Conservation (phyloP, 2,113 vertebrate genomes). For the Stomatorhinus ivindoensis region DNA sequence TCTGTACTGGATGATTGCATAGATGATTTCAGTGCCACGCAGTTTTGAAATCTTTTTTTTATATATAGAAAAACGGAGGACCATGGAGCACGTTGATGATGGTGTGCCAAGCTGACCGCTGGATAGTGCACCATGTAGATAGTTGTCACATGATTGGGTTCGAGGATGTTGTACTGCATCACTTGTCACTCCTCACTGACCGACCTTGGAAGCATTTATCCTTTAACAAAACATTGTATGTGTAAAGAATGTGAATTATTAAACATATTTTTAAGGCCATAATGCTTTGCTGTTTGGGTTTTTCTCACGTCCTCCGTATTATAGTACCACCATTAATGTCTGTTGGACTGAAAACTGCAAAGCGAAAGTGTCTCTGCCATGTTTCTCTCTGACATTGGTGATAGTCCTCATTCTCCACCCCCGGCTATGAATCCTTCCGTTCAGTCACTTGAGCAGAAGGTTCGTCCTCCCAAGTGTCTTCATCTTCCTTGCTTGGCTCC, state of each 20-base stretch:
- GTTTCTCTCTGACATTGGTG: background rate
- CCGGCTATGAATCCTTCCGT: background rate
- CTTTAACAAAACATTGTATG: constrained; percentile 61
- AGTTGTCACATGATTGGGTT: constrained; percentile 49
- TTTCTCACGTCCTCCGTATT: background rate
- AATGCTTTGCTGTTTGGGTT: background rate
- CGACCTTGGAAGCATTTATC: constrained; percentile 60
- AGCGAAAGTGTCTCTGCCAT: too few relatives aligned
- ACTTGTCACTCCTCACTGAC: constrained; percentile 54
- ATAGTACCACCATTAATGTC: background rate
- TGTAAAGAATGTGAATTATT: constrained; percentile 65
- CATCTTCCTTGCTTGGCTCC: background rate
- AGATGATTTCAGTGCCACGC: constrained; percentile 31
- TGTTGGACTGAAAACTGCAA: background rate
- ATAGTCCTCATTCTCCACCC: background rate
- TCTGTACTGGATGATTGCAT: constrained; percentile 49
- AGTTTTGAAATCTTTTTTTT: constrained; percentile 61
- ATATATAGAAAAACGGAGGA: constrained; percentile 30
- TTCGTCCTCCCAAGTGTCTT: background rate
- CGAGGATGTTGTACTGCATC: constrained; percentile 43
- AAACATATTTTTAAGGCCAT: constrained; percentile 44
- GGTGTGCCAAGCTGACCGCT: background rate
- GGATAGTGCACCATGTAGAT: constrained; percentile 39
- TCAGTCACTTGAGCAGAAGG: background rate
- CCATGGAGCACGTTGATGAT: constrained; percentile 20